Percentiles rank a stretch among this genome's conserved stretches.
These are phyloP conservation scores for Phainopepla nitens DNA, from an alignment of 2,113 vertebrate genomes.

Conservation along the genomic window DNA sequence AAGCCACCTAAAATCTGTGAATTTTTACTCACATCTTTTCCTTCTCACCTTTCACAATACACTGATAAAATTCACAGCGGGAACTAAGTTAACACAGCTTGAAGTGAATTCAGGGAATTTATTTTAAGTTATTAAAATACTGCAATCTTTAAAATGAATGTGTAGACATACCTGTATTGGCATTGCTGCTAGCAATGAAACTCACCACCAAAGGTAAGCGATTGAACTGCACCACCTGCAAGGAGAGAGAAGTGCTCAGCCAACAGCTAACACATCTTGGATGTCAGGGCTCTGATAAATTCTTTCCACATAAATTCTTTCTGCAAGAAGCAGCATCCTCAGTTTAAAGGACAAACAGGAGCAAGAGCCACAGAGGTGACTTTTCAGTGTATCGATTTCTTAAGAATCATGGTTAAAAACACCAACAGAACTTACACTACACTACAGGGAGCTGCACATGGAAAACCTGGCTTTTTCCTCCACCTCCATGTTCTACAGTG, in stretches of 20 bases:
- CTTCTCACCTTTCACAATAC: not conserved
- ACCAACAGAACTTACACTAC: not conserved
- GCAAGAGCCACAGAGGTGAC: not conserved
- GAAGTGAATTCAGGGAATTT: not conserved
- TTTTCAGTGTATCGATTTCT: not conserved
- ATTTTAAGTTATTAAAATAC: not conserved
- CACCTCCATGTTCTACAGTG: rapidly evolving
- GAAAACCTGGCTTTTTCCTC: not conserved
- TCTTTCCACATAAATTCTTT: not conserved
- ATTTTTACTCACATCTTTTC: not conserved
- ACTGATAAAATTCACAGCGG: not conserved
- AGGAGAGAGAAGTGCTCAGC: not conserved
- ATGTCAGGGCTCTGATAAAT: not conserved
- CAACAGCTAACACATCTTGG: rapidly evolving
- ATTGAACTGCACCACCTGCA: constrained; percentile 86
- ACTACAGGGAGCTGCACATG: rapidly evolving
- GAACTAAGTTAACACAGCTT: not conserved
- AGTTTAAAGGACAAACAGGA: not conserved
- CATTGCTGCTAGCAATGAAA: constrained; percentile 92
- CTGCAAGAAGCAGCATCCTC: not conserved
- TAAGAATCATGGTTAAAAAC: not conserved
- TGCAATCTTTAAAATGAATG: not conserved
- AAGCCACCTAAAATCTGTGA: not conserved
- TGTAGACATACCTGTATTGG: constrained; percentile 86
- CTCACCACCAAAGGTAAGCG: constrained; percentile 94